Conservation (phyloP, 2,888 invertebrate genomes). For the Herminia tarsipennalis region DNA sequence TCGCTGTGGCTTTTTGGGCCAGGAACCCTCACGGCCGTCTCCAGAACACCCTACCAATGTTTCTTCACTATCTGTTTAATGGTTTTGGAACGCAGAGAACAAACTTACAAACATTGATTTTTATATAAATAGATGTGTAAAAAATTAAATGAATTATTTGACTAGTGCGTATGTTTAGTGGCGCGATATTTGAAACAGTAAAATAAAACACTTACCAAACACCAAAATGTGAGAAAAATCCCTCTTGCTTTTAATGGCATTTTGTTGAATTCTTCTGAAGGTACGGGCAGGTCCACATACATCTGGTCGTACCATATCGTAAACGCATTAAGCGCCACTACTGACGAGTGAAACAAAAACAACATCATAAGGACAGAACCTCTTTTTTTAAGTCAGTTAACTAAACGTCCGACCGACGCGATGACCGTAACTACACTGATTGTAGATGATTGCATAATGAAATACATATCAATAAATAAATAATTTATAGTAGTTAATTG, state of each 20-base stretch:
- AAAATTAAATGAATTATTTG: background rate
- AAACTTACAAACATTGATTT: no score
- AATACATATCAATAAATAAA: background rate
- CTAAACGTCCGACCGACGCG: slow-evolving; percentile 17
- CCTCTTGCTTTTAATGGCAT: slow-evolving; percentile 63
- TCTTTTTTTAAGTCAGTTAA: background rate
- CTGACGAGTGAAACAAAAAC: slow-evolving; percentile 58
- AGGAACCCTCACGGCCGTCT: no score
- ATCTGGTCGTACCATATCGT: slow-evolving; percentile 68
- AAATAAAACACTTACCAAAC: slow-evolving; percentile 57
- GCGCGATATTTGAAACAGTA: background rate
- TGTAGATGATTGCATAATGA: background rate
- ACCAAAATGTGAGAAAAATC: slow-evolving; percentile 70
- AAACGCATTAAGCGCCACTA: slow-evolving; percentile 53
- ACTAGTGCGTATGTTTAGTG: background rate
- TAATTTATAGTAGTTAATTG: no score
- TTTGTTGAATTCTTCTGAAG: slow-evolving; percentile 47
- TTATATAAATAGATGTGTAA: no score
- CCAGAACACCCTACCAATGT: no score
- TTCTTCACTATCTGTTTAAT: no score
- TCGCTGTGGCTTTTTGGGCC: no score
- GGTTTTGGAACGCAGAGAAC: no score
- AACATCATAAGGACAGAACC: slow-evolving; percentile 32
- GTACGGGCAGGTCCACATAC: slow-evolving; percentile 62
- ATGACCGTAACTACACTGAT: background rate